These are phyloP conservation scores for Sesamia nonagrioides DNA, from an alignment of 1,140 invertebrate genomes.

Conservation along the genomic window DNA sequence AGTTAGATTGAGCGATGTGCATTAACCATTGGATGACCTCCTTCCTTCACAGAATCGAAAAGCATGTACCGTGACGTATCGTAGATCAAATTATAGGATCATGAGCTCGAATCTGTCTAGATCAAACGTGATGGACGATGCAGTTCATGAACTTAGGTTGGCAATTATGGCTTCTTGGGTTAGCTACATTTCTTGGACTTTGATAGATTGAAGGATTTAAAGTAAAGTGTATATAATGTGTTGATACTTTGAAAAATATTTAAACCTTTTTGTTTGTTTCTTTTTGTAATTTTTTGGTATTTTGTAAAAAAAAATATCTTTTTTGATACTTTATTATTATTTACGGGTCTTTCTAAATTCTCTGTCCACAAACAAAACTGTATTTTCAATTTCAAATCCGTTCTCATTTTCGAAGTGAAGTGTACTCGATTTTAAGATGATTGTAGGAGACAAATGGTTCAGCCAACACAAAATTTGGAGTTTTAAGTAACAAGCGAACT, in stretches of 20 bases:
- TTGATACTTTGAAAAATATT: no score
- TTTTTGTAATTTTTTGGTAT: no score
- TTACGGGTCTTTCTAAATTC: no score
- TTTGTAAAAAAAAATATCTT: no score
- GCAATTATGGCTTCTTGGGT: constrained; percentile 17
- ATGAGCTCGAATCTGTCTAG: constrained; percentile 18
- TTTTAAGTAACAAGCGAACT: no score
- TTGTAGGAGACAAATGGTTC: no score
- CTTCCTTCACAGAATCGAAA: constrained; percentile 2
- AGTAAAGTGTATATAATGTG: background rate
- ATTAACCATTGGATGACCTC: background rate
- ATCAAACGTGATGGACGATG: constrained; percentile 21
- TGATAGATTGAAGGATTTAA: background rate
- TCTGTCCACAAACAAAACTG: no score
- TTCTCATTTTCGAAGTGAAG: no score
- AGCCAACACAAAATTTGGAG: no score
- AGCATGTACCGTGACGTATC: background rate
- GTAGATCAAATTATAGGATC: constrained; percentile 8
- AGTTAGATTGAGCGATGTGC: background rate
- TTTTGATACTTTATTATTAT: no score
- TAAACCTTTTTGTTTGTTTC: background rate
- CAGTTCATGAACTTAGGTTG: constrained; percentile 6
- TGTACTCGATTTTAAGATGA: no score
- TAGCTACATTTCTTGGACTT: background rate
- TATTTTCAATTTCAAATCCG: no score